Conservation (phyloP, 1,140 invertebrate genomes). For the Heterodera schachtii region DNA sequence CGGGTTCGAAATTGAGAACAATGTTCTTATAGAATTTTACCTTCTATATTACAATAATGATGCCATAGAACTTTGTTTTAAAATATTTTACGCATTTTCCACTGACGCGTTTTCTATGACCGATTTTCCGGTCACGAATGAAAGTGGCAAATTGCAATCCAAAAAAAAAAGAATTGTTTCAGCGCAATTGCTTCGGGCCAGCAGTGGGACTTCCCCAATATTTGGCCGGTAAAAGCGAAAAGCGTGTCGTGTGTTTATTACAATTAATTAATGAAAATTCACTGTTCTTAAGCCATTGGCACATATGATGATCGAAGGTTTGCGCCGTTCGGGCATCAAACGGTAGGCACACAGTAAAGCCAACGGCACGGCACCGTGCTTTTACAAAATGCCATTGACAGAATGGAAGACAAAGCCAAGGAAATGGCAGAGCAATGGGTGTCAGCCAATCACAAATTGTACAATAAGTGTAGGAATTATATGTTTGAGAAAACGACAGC, state of each 20-base stretch:
- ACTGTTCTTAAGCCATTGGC: not conserved
- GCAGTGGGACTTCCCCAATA: constrained; percentile 25
- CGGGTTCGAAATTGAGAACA: too few relatives aligned
- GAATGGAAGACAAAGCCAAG: constrained; percentile 19
- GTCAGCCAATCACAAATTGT: constrained; percentile 22
- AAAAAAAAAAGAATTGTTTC: not conserved
- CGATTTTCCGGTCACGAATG: too few relatives aligned
- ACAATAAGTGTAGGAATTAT: constrained; percentile 5
- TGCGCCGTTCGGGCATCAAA: constrained; percentile 5
- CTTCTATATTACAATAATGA: too few relatives aligned
- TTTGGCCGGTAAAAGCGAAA: constrained; percentile 24
- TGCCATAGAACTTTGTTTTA: too few relatives aligned
- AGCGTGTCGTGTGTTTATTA: not conserved
- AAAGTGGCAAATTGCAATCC: not conserved
- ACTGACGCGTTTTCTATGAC: too few relatives aligned
- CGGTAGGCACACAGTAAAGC: not conserved
- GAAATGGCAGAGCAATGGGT: constrained; percentile 26
- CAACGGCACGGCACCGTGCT: too few relatives aligned
- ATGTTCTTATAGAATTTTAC: too few relatives aligned
- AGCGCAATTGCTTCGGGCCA: not conserved
- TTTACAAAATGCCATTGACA: constrained; percentile 13
- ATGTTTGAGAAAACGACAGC: constrained; percentile 27
- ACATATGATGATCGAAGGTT: constrained; percentile 24
- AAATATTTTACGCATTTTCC: too few relatives aligned
- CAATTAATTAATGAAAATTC: constrained; percentile 1